Base-by-base conservation (phyloP, 2,797 vertebrate species). In the Spheniscus humboldti region DNA sequence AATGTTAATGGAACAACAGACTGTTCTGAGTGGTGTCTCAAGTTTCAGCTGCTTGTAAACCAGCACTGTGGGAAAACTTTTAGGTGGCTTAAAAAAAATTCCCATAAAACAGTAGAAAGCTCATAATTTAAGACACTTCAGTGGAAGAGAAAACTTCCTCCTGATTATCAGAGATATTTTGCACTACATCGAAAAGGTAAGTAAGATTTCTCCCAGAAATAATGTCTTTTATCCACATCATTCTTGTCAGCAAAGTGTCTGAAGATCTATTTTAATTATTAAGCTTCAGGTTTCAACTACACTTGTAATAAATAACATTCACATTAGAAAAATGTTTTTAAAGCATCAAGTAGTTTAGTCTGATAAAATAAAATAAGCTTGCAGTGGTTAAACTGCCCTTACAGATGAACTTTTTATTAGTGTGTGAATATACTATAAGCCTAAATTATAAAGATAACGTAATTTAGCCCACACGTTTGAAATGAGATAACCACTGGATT, bases 41-140 rank as follows among this genome's bases (percentile, higher is more conserved):
- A 84, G 79, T 91, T 95, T 92, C 89, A 88, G 62, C 79, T 90
- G 62, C 79, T 91, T 94, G 73, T 78, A 94, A 93, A 94, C 25
- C 47, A 90, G 66, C 45, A 84, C 55, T 86, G 76, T 71, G 87
- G 68, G 94, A 95, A 97, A 96, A 90, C n/a, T 78, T 90, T 27
- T 18, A 81, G 76, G 62, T 79, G 39, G 85, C 43, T 90, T 90
- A 55, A 52, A 87, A 95, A 94, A 92, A 84, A 59, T 13, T 60
- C 43, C 59, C 18, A 9, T 81, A 86, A 73, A 94, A 59, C 43
- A 86, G 66, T 28, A 82, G 89, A 94, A 94, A 92, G 52, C 19
- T 92, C 76, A 53, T 86, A 60, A 94, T 64, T 94, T 91, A 92
- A 88, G 91, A 86, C 55, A 84, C 15, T 83, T 73, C 41, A 59